Conservation (phyloP, 37 sponge, comb jelly and placozoan species). For the Tethya wilhelma region DNA sequence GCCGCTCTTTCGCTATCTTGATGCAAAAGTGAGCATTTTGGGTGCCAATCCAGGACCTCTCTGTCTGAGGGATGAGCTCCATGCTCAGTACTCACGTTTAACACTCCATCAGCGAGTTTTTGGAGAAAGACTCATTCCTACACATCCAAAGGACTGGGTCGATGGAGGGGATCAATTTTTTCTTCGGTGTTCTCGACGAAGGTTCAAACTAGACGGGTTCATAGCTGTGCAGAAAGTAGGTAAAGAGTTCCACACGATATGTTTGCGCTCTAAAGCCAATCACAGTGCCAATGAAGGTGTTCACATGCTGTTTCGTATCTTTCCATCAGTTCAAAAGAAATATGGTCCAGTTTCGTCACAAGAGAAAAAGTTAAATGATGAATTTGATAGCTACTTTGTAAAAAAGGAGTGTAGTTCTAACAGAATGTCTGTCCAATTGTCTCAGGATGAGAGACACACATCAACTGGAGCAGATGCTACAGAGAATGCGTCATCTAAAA, state of each 20-base stretch:
- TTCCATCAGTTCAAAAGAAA: too few species aligned
- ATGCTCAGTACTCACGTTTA: constrained; percentile 6
- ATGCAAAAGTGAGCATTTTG: constrained; percentile 5
- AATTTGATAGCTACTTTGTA: too few species aligned
- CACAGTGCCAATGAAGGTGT: constrained; percentile 13
- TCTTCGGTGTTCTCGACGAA: constrained; percentile 41
- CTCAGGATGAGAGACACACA: too few species aligned
- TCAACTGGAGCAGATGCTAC: too few species aligned
- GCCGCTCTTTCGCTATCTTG: constrained; percentile 34
- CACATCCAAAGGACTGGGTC: constrained; percentile 7
- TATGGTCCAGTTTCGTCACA: too few species aligned
- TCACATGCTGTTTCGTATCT: constrained; percentile 38
- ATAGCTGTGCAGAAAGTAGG: neutral
- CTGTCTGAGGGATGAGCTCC: constrained; percentile 22
- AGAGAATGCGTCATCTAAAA: too few species aligned
- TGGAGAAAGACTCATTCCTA: neutral
- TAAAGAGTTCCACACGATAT: constrained; percentile 10
- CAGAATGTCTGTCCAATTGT: too few species aligned
- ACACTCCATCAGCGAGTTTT: constrained; percentile 47
- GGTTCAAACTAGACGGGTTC: neutral
- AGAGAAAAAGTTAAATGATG: too few species aligned
- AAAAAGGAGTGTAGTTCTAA: too few species aligned
- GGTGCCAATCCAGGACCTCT: constrained; percentile 50
- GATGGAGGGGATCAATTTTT: constrained; percentile 49
- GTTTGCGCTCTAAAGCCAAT: neutral